Percentiles rank a stretch among this genome's conserved stretches.
Evolutionary conservation across 2,113 vertebrate genomes (phyloP).

Genomic region (Tachycineta bicolor): DNA sequence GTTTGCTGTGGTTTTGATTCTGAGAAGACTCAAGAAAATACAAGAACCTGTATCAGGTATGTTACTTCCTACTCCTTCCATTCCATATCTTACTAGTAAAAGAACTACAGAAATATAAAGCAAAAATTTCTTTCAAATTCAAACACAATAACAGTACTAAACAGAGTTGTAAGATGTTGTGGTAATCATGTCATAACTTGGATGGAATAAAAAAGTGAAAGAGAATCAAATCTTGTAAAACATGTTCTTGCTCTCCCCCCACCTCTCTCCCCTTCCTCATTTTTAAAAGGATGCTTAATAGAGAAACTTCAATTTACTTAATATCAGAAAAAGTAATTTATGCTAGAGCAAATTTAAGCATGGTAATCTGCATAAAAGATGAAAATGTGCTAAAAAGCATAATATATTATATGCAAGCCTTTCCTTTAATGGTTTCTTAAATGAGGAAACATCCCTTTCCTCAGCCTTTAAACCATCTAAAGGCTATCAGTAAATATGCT

Average conservation of each 20-base stretch:
- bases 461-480: not conserved
- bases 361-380: not conserved
- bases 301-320: not conserved
- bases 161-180: not conserved
- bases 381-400: not conserved
- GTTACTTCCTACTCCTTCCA: not conserved
- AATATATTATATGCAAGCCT: not conserved
- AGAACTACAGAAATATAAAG: not conserved
- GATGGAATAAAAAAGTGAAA: not conserved
- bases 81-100: not conserved
- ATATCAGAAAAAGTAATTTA: not conserved
- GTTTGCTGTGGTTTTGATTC: not conserved
- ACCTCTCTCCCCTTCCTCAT: accelerated
- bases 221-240: not conserved
- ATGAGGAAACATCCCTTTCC: not conserved
- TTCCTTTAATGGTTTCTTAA: not conserved
- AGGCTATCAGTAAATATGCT: not conserved
- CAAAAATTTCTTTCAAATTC: not conserved
- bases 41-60: not conserved
- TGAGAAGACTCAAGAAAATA: not conserved
- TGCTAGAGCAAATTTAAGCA: not conserved
- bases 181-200: not conserved
- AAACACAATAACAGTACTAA: not conserved
- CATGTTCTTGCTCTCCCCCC: not conserved
- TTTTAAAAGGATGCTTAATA: not conserved